These are phyloP conservation scores for Daboia siamensis DNA, from an alignment of 2,113 vertebrate species.

Conservation along the genomic window DNA sequence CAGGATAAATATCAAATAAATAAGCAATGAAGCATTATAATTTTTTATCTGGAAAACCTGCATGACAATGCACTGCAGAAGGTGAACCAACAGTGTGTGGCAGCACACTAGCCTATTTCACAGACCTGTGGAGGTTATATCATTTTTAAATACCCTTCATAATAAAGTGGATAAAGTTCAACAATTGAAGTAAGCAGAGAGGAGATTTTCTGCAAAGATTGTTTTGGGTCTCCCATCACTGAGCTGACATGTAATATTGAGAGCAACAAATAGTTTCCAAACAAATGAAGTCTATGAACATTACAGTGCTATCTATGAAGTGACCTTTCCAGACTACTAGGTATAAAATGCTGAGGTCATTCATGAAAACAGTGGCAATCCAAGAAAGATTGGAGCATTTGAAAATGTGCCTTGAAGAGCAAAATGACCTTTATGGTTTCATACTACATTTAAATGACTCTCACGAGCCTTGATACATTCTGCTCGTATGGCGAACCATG, in stretches of 20 bases:
- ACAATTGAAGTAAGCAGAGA: not conserved
- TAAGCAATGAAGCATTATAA: not conserved
- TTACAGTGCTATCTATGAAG: slow-evolving; percentile 34
- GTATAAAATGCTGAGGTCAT: slow-evolving; percentile 48
- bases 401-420: slow-evolving; percentile 56
- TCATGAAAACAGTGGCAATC: slow-evolving; percentile 49
- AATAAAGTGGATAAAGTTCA: not conserved
- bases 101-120: not conserved
- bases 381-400: slow-evolving; percentile 54
- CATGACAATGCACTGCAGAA: not conserved
- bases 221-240: fast-evolving
- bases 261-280: slow-evolving; percentile 27
- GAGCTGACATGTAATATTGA: not conserved
- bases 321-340: slow-evolving; percentile 62
- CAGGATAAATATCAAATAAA: not conserved
- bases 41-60: not conserved
- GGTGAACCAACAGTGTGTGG: too few relatives aligned
- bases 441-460: slow-evolving; percentile 56
- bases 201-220: fast-evolving
- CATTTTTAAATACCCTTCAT: not conserved
- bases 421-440: slow-evolving; percentile 65
- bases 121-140: not conserved
- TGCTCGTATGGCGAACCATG: slow-evolving; percentile 14
- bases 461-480: slow-evolving; percentile 38
- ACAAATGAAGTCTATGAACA: slow-evolving; percentile 26